Evolutionary conservation across 2,797 vertebrate genomes (phyloP), one percentile per base, ranked within the genome.

Genomic region (Staurois parvus): DNA sequence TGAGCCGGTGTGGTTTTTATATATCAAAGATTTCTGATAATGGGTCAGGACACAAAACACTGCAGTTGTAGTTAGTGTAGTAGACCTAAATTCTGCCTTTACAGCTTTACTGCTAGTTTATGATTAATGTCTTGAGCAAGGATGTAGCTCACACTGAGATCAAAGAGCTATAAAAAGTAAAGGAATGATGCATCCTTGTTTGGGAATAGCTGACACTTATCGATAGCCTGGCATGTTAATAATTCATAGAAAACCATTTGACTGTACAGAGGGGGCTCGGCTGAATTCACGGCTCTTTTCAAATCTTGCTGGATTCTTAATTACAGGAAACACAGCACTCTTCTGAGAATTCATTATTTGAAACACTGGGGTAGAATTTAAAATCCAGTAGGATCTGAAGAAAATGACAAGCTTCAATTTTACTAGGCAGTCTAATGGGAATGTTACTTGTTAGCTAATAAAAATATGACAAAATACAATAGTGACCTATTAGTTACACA

Each of bases 121-220:
- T 86, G 85, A 83, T 86, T 86, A 86, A 83, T 79, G 75, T 73
- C 83, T 78, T 73, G 68, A 83, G 80, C 85, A 83, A 78, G 69
- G 75, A 86, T 86, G 85, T 83, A 83, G 75, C 59, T 83, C 85
- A 83, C 76, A 86, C 85, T 78, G 80, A 40, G 75, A 83, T 79
- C 85, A 79, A 83, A 52, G 80, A 76, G 70, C 80, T 86, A 78
- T 83, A 86, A 83, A 86, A 83, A 86, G 75, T 83, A 86, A 83
- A 78, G 85, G 74, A 68, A 86, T 83, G 80, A 86, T 86, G 85
- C 68, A 86, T 83, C 75, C 80, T 86, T 86, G 85, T 83, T 86
- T 86, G 85, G 85, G 80, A 83, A 86, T 83, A 83, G 68, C 74
- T 86, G 85, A 86, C 85, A 86, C 80, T 86, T 86, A 86, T 86